A percentile compares a stretch with the other conserved stretches of the same genome.
Evolutionary conservation across 1,140 invertebrate species (phyloP).

Genomic region (Microvelia longipes): DNA sequence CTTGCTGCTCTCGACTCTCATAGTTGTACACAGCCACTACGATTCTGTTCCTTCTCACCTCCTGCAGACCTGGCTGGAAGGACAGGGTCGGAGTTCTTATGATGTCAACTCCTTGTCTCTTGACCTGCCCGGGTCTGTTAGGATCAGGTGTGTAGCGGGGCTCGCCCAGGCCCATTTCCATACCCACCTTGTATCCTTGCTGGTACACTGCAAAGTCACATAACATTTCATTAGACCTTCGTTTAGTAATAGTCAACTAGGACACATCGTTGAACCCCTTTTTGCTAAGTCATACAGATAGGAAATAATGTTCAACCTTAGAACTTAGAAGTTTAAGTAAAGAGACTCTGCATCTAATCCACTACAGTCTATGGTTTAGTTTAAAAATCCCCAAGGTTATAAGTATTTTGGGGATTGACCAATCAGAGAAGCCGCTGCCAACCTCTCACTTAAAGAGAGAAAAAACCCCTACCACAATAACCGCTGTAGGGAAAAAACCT

Average conservation of each 20-base stretch:
- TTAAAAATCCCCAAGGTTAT: too few relatives aligned
- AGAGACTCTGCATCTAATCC: too few relatives aligned
- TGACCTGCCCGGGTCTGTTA: slow-evolving; percentile 43
- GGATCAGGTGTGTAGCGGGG: slow-evolving; percentile 62
- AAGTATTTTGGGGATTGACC: too few relatives aligned
- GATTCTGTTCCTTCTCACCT: slow-evolving; percentile 33
- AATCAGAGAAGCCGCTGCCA: too few relatives aligned
- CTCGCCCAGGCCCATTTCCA: slow-evolving; percentile 29
- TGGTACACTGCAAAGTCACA: slow-evolving; percentile 20
- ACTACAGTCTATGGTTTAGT: too few relatives aligned
- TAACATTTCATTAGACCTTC: too few relatives aligned
- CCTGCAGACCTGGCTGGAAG: slow-evolving; percentile 6
- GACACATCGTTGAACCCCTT: background rate
- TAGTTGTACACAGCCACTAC: slow-evolving; percentile 86
- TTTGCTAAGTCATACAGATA: too few relatives aligned
- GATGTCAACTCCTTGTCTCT: slow-evolving; percentile 45
- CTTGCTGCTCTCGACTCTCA: slow-evolving; percentile 71
- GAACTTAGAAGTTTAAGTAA: background rate
- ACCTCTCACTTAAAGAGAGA: too few relatives aligned
- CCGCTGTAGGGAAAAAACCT: too few relatives aligned
- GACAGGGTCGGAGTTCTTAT: slow-evolving; percentile 46
- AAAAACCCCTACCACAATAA: too few relatives aligned
- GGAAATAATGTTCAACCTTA: background rate
- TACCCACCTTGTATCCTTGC: slow-evolving; percentile 22
- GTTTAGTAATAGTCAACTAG: background rate